Base-by-base conservation (phyloP, 2,113 vertebrate genomes). In the Xenotilapia leptura region DNA sequence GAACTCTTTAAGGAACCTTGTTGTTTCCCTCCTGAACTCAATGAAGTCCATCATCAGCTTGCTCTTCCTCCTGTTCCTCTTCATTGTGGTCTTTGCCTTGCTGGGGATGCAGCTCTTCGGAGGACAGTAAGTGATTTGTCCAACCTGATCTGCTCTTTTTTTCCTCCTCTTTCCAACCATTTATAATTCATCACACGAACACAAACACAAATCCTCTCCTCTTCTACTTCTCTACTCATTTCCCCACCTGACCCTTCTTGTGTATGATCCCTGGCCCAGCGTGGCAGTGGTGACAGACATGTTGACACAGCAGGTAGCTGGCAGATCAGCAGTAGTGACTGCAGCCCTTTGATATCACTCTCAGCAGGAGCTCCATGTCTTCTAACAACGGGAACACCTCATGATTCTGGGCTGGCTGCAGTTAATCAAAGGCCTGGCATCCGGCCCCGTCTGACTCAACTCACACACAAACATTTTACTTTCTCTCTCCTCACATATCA, bases 31-130 rank as follows among this genome's bases (percentile, higher is more conserved):
- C 88, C 97, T 99, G 31, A 99, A 98, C 91, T 99, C 99, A 87
- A 99, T 99, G 99, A 99, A 99, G 91, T 99, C 99, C 94, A 99
- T 99, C 93, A 97, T 99, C 96, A 99, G 98, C 92, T 95, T 99
- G 91, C 97, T 99, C 10, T 99, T 99, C 95, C 96, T 99, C 86
- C 98, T 99, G 11, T 99, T 99, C 96, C 97, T 99, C 51, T 99
- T 99, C 96, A 99, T 99, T 0, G 99, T 99, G 75, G 99, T 99
- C 83, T 99, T 99, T 6, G 99, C 99, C 15, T 93, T 99, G 95
- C 96, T 99, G 89, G 99, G 99, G 79, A 99, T 99, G 99, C 98
- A 99, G 96, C 98, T 99, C 88, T 99, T 99, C 1, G 98, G 98
- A 92, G 98, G 98, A 94, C 98, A 98, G 98, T 99, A 91, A 98